These are phyloP conservation scores for Urocitellus parryii DNA, from an alignment of 2,113 vertebrate genomes.

Conservation along the genomic window DNA sequence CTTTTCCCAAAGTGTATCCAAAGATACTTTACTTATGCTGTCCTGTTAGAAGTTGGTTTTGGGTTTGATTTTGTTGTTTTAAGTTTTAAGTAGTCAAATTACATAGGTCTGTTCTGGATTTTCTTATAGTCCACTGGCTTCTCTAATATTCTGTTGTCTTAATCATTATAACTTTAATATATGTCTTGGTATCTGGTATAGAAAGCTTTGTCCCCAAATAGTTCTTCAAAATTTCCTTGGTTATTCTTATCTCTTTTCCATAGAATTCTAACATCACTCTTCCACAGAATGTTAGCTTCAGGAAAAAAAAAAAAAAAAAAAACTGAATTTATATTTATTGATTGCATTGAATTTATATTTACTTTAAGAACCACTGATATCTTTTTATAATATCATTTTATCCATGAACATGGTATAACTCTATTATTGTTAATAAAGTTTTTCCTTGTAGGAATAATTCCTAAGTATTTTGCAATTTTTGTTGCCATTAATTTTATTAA, in stretches of 20 bases:
- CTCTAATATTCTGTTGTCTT: neutral
- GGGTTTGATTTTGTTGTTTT: neutral
- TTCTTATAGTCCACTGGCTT: neutral
- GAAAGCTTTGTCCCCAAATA: neutral
- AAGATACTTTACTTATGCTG: neutral
- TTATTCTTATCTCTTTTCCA: neutral
- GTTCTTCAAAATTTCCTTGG: neutral
- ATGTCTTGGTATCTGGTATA: neutral
- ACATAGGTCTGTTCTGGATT: neutral
- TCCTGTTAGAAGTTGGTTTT: neutral
- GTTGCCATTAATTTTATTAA: constrained; percentile 7
- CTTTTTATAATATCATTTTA: neutral
- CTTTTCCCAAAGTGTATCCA: neutral
- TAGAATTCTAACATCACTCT: neutral
- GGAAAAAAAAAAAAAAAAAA: neutral
- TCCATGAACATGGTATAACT: neutral
- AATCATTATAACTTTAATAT: neutral
- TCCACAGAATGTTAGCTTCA: neutral
- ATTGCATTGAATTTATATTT: constrained; percentile 41
- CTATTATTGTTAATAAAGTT: neutral
- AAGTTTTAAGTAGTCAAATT: neutral
- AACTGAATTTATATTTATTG: neutral
- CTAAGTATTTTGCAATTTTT: constrained; percentile 5
- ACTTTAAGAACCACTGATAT: neutral
- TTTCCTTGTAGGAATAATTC: constrained; percentile 16